These are phyloP conservation scores for Choristoneura fumiferana DNA, from an alignment of 1,140 invertebrate species.

Conservation along the genomic window DNA sequence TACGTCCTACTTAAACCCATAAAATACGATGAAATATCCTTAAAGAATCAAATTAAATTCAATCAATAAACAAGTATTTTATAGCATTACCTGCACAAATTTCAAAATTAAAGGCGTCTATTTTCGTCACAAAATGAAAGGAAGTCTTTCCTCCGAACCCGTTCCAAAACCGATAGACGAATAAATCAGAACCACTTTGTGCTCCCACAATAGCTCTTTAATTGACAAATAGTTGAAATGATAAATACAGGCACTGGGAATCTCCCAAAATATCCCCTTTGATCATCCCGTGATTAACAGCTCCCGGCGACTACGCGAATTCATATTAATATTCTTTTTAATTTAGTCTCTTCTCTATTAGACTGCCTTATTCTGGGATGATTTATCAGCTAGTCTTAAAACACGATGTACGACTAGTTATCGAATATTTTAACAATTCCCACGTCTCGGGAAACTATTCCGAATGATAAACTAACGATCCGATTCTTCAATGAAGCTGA, in stretches of 20 bases:
- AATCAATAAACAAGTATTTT: no score
- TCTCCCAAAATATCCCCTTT: conserved; percentile 72
- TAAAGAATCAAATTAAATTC: no score
- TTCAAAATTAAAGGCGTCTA: background rate
- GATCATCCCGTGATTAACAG: conserved; percentile 73
- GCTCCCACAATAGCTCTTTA: conserved; percentile 71
- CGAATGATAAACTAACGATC: conserved; percentile 5
- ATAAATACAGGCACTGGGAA: conserved; percentile 70
- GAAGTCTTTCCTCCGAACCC: conserved; percentile 7
- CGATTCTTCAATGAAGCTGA: conserved; percentile 10
- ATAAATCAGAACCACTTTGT: conserved; percentile 72
- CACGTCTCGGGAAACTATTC: conserved; percentile 1
- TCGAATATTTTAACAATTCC: conserved; percentile 16
- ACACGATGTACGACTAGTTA: conserved; percentile 22
- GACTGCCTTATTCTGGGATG: conserved; percentile 52
- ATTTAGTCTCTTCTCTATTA: conserved; percentile 54
- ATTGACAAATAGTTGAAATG: conserved; percentile 78
- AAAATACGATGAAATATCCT: no score
- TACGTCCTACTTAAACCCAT: no score
- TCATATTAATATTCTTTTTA: conserved; percentile 75
- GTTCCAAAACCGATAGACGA: conserved; percentile 35
- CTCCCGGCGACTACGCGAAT: conserved; percentile 53
- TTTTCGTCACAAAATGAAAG: background rate
- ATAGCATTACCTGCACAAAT: no score
- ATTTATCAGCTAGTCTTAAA: conserved; percentile 48